Percentiles rank a stretch among this genome's conserved stretches.
Evolutionary conservation across 2,888 invertebrate genomes (phyloP).

Genomic region (Cloeon dipterum): DNA sequence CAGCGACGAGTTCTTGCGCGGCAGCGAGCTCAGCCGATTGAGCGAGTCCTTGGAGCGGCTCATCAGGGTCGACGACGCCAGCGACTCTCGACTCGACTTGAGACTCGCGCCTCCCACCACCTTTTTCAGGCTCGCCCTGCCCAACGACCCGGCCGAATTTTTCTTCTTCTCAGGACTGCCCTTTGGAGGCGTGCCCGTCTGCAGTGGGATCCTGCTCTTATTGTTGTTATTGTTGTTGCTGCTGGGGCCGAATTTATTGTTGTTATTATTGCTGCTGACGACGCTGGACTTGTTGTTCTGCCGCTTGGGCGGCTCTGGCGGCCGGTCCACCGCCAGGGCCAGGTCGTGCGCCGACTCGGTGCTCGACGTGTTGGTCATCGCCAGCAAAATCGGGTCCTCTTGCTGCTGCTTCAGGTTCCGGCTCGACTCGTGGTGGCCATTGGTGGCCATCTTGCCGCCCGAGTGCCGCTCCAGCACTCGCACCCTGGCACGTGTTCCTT

Average conservation of each 20-base stretch:
- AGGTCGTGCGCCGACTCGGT: constrained; percentile 40
- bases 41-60: constrained; percentile 1
- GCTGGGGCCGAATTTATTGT: not conserved
- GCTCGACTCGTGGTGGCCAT: constrained; percentile 8
- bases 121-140: not conserved
- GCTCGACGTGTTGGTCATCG: constrained; percentile 24
- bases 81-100: too few species aligned
- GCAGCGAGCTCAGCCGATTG: not conserved
- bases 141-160: not conserved
- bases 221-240: constrained; percentile 1
- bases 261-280: not conserved
- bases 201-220: constrained; percentile 4
- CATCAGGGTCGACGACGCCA: too few species aligned
- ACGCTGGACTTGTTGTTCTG: not conserved
- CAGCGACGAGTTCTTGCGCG: not conserved
- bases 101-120: not conserved
- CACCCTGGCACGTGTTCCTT: constrained; percentile 55
- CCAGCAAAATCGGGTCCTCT: not conserved
- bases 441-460: constrained; percentile 19
- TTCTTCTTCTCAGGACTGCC: not conserved
- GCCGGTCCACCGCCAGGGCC: constrained; percentile 11
- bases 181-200: not conserved
- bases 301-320: constrained; percentile 1
- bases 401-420: constrained; percentile 5
- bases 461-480: constrained; percentile 41